phyloP scores from a whole-genome alignment of 2,888 invertebrate genomes.

The Stenurella melanura region DNA sequence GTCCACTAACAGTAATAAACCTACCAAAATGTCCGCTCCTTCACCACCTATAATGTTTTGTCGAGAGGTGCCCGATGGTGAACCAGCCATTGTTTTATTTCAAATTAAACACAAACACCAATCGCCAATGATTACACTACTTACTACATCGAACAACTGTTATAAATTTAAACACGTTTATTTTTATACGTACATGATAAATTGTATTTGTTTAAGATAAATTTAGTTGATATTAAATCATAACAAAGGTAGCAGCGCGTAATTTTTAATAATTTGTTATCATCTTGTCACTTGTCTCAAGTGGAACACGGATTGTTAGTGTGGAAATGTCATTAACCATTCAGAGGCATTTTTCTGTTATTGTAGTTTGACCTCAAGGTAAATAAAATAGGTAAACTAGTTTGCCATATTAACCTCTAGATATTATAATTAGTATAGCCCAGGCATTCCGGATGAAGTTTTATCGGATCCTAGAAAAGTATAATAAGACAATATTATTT shows the following conservation, averaged over 20 bases:
- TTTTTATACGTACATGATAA: slow-evolving; percentile 2
- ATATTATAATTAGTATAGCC: too few species aligned
- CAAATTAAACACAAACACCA: not conserved
- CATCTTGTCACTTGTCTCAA: not conserved
- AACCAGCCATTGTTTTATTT: slow-evolving; percentile 6
- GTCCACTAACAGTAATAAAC: not conserved
- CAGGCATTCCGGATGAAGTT: too few species aligned
- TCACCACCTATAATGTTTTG: slow-evolving; percentile 50
- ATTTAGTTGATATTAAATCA: slow-evolving; percentile 5
- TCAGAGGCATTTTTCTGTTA: not conserved
- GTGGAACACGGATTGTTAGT: not conserved
- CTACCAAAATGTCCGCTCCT: slow-evolving; percentile 53
- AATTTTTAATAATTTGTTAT: not conserved
- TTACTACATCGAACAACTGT: not conserved
- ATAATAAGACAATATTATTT: too few species aligned
- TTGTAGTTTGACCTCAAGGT: not conserved
- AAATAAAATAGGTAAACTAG: not conserved
- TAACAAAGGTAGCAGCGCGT: not conserved
- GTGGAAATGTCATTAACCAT: not conserved
- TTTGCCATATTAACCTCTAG: not conserved
- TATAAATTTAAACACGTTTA: slow-evolving; percentile 3
- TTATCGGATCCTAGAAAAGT: too few species aligned
- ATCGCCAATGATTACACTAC: not conserved
- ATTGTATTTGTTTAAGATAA: slow-evolving; percentile 1
- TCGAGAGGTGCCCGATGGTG: not conserved